These are phyloP conservation scores for Drosophila arizonae DNA, from an alignment of 1,140 invertebrate genomes.

Conservation along the genomic window DNA sequence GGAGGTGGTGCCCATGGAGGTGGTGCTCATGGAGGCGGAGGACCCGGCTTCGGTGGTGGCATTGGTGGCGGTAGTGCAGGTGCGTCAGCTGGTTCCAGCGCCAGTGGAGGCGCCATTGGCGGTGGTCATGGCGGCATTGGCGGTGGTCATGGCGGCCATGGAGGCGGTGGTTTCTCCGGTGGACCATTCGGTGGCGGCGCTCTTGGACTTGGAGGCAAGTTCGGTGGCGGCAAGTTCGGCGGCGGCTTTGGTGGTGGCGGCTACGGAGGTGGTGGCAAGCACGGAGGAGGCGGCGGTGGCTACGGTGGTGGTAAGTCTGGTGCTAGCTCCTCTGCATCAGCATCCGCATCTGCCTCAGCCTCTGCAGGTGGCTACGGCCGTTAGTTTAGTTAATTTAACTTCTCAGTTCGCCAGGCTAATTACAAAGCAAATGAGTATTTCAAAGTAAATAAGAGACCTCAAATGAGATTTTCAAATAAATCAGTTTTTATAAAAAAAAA, in stretches of 20 bases:
- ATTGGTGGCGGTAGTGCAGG: constrained; percentile 19
- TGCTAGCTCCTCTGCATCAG: constrained; percentile 31
- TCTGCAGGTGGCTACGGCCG: constrained; percentile 24
- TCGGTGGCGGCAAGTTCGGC: constrained; percentile 10
- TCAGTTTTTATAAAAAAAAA: constrained; percentile 6
- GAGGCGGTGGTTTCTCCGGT: constrained; percentile 8
- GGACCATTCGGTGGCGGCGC: constrained; percentile 2
- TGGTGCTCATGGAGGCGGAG: constrained; percentile 13
- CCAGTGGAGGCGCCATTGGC: constrained; percentile 12
- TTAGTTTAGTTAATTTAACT: constrained; percentile 23
- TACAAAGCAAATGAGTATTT: constrained; percentile 49
- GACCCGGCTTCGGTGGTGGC: constrained; percentile 4
- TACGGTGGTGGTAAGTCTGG: constrained; percentile 41
- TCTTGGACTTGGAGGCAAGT: constrained; percentile 12
- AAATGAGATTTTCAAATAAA: constrained; percentile 49
- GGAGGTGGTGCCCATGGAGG: constrained; percentile 5
- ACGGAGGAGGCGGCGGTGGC: constrained; percentile 15
- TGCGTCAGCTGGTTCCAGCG: too few relatives aligned
- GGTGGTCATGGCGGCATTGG: constrained; percentile 5
- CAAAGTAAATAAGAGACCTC: constrained; percentile 16
- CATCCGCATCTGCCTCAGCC: constrained; percentile 24
- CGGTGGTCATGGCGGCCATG: too few relatives aligned
- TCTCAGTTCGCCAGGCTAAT: constrained; percentile 2
- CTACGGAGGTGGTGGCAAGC: constrained; percentile 24
- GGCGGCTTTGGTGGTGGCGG: constrained; percentile 45